Base-by-base conservation (phyloP, 2,888 invertebrate genomes). In the Orthosia gracilis region DNA sequence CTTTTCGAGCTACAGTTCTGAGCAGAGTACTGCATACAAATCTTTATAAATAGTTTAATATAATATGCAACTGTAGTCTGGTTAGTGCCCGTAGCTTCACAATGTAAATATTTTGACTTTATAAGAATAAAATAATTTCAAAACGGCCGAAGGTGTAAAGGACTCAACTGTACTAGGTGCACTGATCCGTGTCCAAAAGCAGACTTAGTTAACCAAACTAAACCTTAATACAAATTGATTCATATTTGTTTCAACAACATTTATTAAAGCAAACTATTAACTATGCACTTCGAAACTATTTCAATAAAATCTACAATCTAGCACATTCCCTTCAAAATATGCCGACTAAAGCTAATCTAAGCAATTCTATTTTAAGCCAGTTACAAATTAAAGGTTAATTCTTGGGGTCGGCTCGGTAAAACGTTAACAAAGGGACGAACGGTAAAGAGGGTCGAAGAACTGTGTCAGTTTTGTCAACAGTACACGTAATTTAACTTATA, bases 301-400 rank as follows among this genome's bases (percentile, higher is more conserved):
- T n/a, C 12, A 40, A 40, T 40, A 40, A 9, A 71, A 23, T 49
- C 12, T 57, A 23, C 12, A 50, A 3, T 62, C 21, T 17, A 31
- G 4, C 4, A 40, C 15, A 57, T 58, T 40, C 12, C 21, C 47
- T 62, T n/a, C 55, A 49, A 82, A 76, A 66, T 57, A 69, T 79
- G 61, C 45, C 47, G 49, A 62, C 31, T 47, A 64, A 61, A 15
- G 26, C 54, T 54, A 76, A 76, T 62, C 68, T 58, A 59, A 69
- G 62, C 61, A 52, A 59, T 73, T 84, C 65, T 80, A 66, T 83
- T 81, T 71, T 40, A 69, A 80, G 59, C 66, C 68, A 45, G 55
- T 47, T 55, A 75, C 80, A 80, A 83, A 76, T 80, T 83, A 69
- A 72, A 72, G 69, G 57, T 80, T 72, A 72, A 80, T 76, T 63